Conservation (phyloP, 2,888 invertebrate genomes). For the Sphinx pinastri region DNA sequence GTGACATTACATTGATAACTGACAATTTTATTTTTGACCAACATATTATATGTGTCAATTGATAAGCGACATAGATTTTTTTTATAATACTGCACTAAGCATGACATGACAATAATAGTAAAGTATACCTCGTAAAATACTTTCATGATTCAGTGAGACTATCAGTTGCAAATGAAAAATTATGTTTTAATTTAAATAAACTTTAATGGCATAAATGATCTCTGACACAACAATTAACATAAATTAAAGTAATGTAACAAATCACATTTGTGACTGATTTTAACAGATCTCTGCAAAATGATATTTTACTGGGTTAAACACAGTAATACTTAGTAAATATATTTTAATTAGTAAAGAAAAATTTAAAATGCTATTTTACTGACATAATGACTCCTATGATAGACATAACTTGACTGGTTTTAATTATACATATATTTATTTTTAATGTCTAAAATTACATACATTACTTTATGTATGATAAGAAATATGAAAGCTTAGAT, state of each 20-base stretch:
- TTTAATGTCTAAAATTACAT: not conserved
- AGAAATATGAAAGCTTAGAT: too few relatives aligned
- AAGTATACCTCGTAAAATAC: not conserved
- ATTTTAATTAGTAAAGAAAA: too few relatives aligned
- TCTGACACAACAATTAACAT: not conserved
- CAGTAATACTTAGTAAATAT: not conserved
- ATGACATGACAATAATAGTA: not conserved
- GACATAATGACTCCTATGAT: too few relatives aligned
- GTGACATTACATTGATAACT: not conserved
- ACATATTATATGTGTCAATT: not conserved
- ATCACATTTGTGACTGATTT: not conserved
- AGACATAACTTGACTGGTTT: too few relatives aligned
- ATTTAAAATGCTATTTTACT: too few relatives aligned
- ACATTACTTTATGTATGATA: too few relatives aligned
- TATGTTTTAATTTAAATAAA: not conserved
- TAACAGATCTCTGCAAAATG: not conserved
- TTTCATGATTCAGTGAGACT: not conserved
- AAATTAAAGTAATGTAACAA: not conserved
- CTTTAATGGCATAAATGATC: not conserved
- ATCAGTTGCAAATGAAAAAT: not conserved
- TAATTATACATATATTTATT: not conserved
- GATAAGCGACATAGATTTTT: not conserved
- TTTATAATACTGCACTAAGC: not conserved
- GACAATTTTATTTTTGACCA: constrained; percentile 3
- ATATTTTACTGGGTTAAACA: not conserved